Evolutionary conservation across 2,113 vertebrate genomes (phyloP).

Genomic region (Petrocephalus zakoni): DNA sequence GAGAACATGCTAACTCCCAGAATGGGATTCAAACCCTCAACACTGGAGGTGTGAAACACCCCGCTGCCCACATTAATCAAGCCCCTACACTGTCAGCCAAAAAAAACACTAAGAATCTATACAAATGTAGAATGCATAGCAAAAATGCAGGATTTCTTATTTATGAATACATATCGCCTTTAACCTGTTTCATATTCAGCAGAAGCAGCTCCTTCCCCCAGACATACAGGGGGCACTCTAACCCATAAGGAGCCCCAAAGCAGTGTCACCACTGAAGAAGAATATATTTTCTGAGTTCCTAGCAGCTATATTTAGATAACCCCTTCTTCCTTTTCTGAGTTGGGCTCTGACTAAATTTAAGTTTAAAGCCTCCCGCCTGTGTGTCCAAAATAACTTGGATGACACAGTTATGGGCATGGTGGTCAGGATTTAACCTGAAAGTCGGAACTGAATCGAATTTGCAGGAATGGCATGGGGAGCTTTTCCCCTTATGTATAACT

Average conservation of each 20-base stretch:
- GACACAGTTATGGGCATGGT: not conserved
- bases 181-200: not conserved
- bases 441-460: not conserved
- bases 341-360: slow-evolving; percentile 2
- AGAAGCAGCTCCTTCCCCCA: not conserved
- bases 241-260: not conserved
- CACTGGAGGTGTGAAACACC: not conserved
- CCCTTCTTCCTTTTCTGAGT: not conserved
- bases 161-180: not conserved
- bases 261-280: not conserved
- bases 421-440: slow-evolving; percentile 9
- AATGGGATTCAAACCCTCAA: not conserved
- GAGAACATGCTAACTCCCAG: not conserved
- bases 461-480: not conserved
- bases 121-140: not conserved
- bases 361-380: not conserved
- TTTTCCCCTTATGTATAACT: not conserved
- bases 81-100: not conserved
- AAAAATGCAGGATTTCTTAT: not conserved
- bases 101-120: not conserved
- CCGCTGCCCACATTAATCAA: not conserved
- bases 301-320: not conserved
- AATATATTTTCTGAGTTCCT: slow-evolving; percentile 7
- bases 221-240: not conserved
- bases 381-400: not conserved